These are phyloP conservation scores for Minunthozetes semirufus DNA, from an alignment of 2,888 invertebrate genomes.

Conservation along the genomic window DNA sequence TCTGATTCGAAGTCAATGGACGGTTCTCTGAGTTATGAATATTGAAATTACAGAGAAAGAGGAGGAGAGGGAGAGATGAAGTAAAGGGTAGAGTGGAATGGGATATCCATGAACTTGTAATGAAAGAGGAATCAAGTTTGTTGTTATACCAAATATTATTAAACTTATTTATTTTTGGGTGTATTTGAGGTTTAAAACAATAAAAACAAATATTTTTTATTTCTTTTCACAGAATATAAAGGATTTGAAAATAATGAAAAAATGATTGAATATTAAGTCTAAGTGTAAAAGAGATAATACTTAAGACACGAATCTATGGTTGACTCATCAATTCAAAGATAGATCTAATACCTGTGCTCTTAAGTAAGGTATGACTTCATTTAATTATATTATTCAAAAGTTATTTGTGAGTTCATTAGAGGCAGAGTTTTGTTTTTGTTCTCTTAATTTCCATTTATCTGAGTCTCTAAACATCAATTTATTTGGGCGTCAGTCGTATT, in stretches of 20 bases:
- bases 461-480: background rate
- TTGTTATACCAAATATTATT: background rate
- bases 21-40: background rate
- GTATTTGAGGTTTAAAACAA: background rate
- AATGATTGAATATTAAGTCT: too few species aligned
- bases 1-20: background rate
- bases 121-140: background rate
- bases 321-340: too few species aligned
- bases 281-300: too few species aligned
- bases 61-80: too few species aligned
- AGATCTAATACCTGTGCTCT: too few species aligned
- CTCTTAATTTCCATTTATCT: background rate
- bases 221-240: background rate
- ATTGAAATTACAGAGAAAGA: too few species aligned
- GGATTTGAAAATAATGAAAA: background rate
- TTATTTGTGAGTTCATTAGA: too few species aligned
- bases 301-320: too few species aligned
- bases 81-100: background rate
- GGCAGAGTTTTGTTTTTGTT: background rate
- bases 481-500: too few species aligned
- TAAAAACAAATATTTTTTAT: background rate
- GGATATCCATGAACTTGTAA: background rate
- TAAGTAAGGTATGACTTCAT: background rate
- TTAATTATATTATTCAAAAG: background rate
- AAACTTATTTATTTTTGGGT: background rate